A percentile compares a stretch with the other conserved stretches of the same genome.
Conservation (phyloP, 2,113 vertebrate genomes). For the Phylloscopus whistleri region DNA sequence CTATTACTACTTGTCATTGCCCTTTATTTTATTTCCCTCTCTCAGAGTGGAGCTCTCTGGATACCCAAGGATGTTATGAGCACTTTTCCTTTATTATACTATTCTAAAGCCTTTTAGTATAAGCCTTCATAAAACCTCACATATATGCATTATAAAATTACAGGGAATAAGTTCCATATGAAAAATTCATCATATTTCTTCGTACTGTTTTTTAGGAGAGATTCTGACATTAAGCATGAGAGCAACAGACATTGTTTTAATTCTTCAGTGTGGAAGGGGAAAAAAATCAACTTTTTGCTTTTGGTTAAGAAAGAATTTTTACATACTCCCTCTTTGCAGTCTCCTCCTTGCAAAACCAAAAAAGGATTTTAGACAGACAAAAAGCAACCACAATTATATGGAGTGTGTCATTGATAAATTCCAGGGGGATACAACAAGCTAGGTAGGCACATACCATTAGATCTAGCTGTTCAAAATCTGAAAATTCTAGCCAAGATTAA, state of each 20-base stretch:
- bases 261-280: background rate
- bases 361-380: constrained; percentile 18
- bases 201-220: background rate
- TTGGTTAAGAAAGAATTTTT: constrained; percentile 31
- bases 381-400: constrained; percentile 59
- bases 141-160: constrained; percentile 36
- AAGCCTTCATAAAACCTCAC: constrained; percentile 23
- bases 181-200: constrained; percentile 18
- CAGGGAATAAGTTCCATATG: constrained; percentile 33
- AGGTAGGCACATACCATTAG: constrained; percentile 54
- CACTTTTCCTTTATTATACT: background rate
- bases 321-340: background rate
- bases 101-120: background rate
- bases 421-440: constrained; percentile 40
- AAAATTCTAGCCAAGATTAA: constrained; percentile 30
- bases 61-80: background rate
- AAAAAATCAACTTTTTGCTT: background rate
- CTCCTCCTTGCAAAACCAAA: constrained; percentile 39
- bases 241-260: constrained; percentile 37
- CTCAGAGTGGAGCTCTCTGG: background rate
- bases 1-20: background rate
- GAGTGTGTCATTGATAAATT: constrained; percentile 60
- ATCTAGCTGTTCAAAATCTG: constrained; percentile 16
- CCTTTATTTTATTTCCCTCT: background rate
- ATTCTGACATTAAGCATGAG: background rate